Percentiles rank a stretch among this genome's conserved stretches.
These are phyloP conservation scores for Cephus sareptanus DNA, from an alignment of 2,888 invertebrate species.

Conservation along the genomic window DNA sequence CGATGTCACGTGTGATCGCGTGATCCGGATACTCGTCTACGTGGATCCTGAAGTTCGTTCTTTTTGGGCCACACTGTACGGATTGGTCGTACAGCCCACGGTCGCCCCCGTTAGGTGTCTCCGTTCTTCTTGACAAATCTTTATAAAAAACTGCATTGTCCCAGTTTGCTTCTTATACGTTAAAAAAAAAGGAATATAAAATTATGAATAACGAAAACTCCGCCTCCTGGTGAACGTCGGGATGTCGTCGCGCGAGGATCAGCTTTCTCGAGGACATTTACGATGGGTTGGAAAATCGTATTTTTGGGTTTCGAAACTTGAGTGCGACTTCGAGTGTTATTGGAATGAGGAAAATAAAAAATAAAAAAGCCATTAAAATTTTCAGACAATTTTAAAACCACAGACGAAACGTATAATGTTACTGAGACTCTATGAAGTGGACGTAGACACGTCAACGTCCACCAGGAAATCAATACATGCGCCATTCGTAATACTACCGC, in stretches of 20 bases:
- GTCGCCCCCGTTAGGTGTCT: background rate
- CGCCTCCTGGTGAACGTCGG: background rate
- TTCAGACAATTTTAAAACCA: background rate
- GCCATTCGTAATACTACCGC: constrained; percentile 28
- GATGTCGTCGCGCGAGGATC: constrained; percentile 1
- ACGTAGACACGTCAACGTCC: background rate
- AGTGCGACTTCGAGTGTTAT: background rate
- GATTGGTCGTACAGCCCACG: background rate
- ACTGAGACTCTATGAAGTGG: background rate
- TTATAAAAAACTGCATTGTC: constrained; percentile 24
- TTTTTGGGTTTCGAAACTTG: background rate
- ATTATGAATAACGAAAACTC: constrained; percentile 32
- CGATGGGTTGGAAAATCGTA: too few relatives aligned
- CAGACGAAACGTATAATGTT: background rate
- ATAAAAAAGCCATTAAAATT: background rate
- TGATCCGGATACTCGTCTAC: constrained; percentile 11
- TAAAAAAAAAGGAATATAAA: constrained; percentile 43
- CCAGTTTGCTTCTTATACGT: constrained; percentile 23
- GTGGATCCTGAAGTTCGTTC: background rate
- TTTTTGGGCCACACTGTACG: background rate
- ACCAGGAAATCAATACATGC: background rate
- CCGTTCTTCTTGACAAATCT: constrained; percentile 21
- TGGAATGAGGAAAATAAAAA: background rate
- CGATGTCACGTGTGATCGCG: constrained; percentile 13
- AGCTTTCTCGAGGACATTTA: background rate